These are phyloP conservation scores for Cryptocheilus praepositus DNA, from an alignment of 2,888 invertebrate genomes.

Conservation along the genomic window DNA sequence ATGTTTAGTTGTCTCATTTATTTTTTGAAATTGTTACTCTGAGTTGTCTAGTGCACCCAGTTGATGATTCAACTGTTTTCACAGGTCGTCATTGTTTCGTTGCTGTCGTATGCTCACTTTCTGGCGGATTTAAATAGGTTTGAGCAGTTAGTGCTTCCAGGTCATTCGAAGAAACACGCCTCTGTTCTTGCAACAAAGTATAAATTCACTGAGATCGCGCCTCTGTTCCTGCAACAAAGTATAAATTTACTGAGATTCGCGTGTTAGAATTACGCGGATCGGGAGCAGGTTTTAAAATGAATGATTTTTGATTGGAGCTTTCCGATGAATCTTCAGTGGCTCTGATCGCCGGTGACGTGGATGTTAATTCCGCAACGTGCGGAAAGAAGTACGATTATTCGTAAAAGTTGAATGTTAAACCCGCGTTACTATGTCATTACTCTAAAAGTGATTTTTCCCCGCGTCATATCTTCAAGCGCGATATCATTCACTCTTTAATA, in stretches of 20 bases:
- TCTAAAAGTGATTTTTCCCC: too few species aligned
- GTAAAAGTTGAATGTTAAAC: too few species aligned
- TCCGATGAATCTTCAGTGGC: conserved; percentile 50
- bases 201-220: conserved; percentile 52
- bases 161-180: conserved; percentile 17
- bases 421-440: too few species aligned
- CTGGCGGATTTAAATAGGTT: too few species aligned
- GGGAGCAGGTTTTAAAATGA: conserved; percentile 64
- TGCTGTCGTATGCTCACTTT: too few species aligned
- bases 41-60: too few species aligned
- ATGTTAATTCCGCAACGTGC: conserved; percentile 1
- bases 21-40: too few species aligned
- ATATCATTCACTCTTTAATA: too few species aligned
- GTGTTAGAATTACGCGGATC: conserved; percentile 65
- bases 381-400: too few species aligned
- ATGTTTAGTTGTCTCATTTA: neutral
- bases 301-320: conserved; percentile 65
- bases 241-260: conserved; percentile 52
- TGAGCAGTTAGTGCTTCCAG: conserved; percentile 19
- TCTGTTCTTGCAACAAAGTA: conserved; percentile 52
- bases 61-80: too few species aligned
- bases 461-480: too few species aligned
- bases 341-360: conserved; percentile 31
- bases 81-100: too few species aligned
- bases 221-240: conserved; percentile 54